These are phyloP conservation scores for Andricus quercusramuli DNA, from an alignment of 2,888 invertebrate genomes.

Conservation along the genomic window DNA sequence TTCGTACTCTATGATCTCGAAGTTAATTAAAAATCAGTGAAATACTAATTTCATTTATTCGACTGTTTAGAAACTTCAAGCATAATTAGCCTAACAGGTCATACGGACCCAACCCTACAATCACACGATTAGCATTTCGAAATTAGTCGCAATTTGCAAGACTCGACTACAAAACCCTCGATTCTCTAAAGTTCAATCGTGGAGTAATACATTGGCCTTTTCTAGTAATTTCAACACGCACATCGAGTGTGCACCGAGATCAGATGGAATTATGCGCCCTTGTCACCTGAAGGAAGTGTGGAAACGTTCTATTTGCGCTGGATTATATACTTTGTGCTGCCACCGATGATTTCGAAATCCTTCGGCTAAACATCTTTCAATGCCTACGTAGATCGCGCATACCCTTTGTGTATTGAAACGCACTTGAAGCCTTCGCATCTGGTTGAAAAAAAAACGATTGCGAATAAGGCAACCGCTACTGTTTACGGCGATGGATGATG, in stretches of 20 bases:
- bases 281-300: conserved; percentile 61
- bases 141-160: background rate
- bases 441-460: background rate
- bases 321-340: conserved; percentile 54
- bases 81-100: background rate
- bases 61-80: too few species aligned
- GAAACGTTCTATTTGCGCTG: conserved; percentile 59
- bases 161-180: background rate
- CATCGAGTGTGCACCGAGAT: conserved; percentile 50
- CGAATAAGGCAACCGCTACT: background rate
- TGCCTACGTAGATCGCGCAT: background rate
- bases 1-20: too few species aligned
- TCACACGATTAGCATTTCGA: background rate
- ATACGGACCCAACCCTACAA: background rate
- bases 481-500: background rate
- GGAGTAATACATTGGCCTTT: conserved; percentile 19
- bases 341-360: conserved; percentile 11
- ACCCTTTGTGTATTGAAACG: background rate
- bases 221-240: conserved; percentile 45
- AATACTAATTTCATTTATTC: too few species aligned
- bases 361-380: background rate
- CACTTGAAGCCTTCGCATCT: conserved; percentile 16
- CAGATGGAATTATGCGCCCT: conserved; percentile 55
- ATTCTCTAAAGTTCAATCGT: conserved; percentile 21
- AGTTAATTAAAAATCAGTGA: too few species aligned